phyloP scores from a whole-genome alignment of 2,888 invertebrate species.

The Lasiommata megera region DNA sequence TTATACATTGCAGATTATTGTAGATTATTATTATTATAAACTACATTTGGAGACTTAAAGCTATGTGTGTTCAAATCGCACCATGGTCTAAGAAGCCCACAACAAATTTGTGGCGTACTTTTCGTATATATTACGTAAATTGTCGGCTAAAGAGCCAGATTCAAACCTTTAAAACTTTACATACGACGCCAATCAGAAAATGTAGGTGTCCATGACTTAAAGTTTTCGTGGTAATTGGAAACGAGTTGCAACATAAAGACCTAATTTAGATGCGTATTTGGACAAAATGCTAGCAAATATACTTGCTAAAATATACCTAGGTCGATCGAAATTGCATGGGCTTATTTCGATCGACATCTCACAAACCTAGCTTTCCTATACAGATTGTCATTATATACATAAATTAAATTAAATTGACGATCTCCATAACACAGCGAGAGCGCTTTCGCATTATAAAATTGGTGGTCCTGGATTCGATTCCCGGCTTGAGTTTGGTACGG shows the following conservation, averaged over 20 bases:
- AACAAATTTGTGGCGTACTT: too few species aligned
- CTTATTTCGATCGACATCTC: neutral
- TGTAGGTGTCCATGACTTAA: slow-evolving; percentile 3
- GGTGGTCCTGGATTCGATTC: too few species aligned
- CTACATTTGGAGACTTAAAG: too few species aligned
- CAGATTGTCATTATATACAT: neutral
- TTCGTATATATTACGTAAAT: neutral
- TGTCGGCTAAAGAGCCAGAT: neutral
- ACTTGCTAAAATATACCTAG: neutral
- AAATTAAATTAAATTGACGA: too few species aligned
- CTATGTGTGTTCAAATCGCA: too few species aligned
- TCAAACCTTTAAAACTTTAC: neutral
- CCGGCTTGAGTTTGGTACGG: too few species aligned
- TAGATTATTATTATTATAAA: too few species aligned
- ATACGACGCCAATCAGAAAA: neutral
- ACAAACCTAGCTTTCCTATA: neutral
- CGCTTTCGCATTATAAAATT: too few species aligned
- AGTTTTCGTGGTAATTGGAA: neutral
- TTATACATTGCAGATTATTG: too few species aligned
- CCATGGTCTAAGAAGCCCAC: too few species aligned
- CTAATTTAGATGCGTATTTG: neutral
- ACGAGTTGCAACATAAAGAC: neutral
- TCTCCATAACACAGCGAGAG: too few species aligned
- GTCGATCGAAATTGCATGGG: neutral
- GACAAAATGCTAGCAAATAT: neutral